phyloP scores from a whole-genome alignment of 2,888 invertebrate genomes.

The Leuctra nigra region DNA sequence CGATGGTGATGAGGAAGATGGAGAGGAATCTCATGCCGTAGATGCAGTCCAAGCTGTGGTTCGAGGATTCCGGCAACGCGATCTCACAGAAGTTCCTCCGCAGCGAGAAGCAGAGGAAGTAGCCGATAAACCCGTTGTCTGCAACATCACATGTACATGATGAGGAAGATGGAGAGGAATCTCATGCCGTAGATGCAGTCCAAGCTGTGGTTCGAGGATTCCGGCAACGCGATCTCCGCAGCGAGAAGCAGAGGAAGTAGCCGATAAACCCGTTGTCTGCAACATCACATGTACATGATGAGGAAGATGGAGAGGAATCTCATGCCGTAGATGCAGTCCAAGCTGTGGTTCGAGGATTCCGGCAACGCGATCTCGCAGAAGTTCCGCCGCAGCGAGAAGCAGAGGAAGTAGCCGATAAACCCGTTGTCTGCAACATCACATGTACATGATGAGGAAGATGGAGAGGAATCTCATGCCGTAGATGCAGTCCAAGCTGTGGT shows the following conservation, averaged over 20 bases:
- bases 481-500: slow-evolving; percentile 33
- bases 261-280: too few relatives aligned
- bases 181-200: slow-evolving; percentile 49
- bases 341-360: neutral
- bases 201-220: slow-evolving; percentile 3
- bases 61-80: neutral
- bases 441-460: slow-evolving; percentile 43
- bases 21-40: slow-evolving; percentile 52
- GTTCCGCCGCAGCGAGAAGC: slow-evolving; percentile 6
- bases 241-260: slow-evolving; percentile 9
- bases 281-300: too few relatives aligned
- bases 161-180: slow-evolving; percentile 45
- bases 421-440: neutral
- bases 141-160: slow-evolving; percentile 36
- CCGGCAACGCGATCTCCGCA: slow-evolving; percentile 1
- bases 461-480: slow-evolving; percentile 52
- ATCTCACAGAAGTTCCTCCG: slow-evolving; percentile 8
- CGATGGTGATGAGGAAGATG: slow-evolving; percentile 46
- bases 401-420: neutral
- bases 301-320: slow-evolving; percentile 46
- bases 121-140: neutral
- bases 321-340: slow-evolving; percentile 47
- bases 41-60: slow-evolving; percentile 33
- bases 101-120: slow-evolving; percentile 9
- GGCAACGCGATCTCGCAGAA: neutral